Percentiles rank a stretch among this genome's conserved stretches.
Evolutionary conservation across 2,113 vertebrate genomes (phyloP).

Genomic region (Astatotilapia flaviijosephi): DNA sequence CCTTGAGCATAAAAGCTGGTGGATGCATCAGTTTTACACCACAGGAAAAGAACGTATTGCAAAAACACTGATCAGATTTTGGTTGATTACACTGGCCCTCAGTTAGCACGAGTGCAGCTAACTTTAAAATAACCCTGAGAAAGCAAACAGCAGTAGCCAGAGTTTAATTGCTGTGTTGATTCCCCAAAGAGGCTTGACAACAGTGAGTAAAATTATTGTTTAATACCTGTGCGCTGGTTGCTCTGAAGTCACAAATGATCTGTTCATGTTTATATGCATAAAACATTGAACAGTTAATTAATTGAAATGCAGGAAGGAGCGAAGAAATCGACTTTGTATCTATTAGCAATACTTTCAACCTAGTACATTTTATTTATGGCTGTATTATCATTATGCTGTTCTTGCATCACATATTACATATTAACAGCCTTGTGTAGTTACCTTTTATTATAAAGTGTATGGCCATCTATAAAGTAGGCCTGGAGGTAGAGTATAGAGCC

Average conservation of each 20-base stretch:
- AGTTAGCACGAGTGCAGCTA: background rate
- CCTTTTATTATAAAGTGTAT: background rate
- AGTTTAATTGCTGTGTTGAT: background rate
- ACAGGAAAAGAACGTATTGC: background rate
- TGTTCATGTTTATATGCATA: background rate
- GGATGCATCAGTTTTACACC: background rate
- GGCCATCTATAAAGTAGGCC: background rate
- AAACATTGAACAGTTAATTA: background rate
- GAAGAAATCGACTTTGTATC: background rate
- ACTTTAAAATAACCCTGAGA: background rate
- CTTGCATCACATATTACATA: background rate
- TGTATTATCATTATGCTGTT: accelerated
- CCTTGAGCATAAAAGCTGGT: background rate
- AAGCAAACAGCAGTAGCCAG: background rate
- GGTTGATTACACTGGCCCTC: background rate
- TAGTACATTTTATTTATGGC: background rate
- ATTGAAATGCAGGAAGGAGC: background rate
- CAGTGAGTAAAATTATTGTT: background rate
- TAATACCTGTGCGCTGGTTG: background rate
- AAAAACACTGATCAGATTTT: background rate
- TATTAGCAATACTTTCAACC: background rate
- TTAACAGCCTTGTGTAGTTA: background rate
- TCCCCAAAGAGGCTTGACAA: background rate
- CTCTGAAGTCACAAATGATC: background rate
- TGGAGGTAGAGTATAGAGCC: background rate